Percentiles rank a stretch among this genome's conserved stretches.
These are phyloP conservation scores for Macrosiphum euphorbiae DNA, from an alignment of 2,888 invertebrate genomes.

Conservation along the genomic window DNA sequence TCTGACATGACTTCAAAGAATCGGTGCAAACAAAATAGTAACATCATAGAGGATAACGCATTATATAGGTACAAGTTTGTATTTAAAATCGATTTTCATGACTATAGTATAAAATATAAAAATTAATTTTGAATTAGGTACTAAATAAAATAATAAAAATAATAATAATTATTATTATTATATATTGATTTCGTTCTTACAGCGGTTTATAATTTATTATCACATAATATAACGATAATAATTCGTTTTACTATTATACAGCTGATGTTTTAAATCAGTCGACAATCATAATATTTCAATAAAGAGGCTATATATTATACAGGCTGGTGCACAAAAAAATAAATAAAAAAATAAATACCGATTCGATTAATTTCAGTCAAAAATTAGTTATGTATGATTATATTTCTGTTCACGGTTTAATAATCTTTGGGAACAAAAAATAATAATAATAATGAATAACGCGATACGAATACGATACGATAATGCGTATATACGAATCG, in stretches of 20 bases:
- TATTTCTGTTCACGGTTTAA: conserved; percentile 29
- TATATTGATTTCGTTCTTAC: not conserved
- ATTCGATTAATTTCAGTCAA: conserved; percentile 20
- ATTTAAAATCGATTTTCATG: not conserved
- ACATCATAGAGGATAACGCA: not conserved
- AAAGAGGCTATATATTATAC: not conserved
- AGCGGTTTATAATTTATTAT: not conserved
- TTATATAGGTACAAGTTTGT: not conserved
- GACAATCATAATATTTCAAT: not conserved
- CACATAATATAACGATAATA: not conserved
- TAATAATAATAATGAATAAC: conserved; percentile 18
- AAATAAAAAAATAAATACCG: not conserved
- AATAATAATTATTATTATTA: too few species aligned
- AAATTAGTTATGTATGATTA: conserved; percentile 33
- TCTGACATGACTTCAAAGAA: not conserved
- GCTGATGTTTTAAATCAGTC: conserved; percentile 19
- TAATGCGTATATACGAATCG: not conserved
- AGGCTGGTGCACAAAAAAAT: not conserved
- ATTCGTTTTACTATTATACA: not conserved
- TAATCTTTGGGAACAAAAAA: conserved; percentile 1
- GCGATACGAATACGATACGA: conserved; percentile 8
- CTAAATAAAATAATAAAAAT: not conserved
- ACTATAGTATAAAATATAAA: not conserved
- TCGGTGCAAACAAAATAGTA: not conserved
- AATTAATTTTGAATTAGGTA: not conserved